Evolutionary conservation across 2,113 vertebrate genomes (phyloP), one percentile per base, ranked within the genome.

Genomic region (Hemibagrus wyckioides): DNA sequence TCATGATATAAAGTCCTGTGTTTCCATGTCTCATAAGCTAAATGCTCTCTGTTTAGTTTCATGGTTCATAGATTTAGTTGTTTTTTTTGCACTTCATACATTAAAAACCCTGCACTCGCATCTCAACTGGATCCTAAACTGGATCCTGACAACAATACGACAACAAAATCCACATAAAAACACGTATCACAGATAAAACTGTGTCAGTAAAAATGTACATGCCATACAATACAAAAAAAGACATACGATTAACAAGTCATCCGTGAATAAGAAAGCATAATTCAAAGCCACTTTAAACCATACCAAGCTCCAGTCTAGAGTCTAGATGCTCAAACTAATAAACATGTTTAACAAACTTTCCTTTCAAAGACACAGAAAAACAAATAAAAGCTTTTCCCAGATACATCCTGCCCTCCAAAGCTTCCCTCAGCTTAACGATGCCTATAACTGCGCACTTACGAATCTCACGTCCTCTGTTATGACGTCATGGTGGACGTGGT

Each of bases 401-500:
- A 52, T n/a, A 2, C 25, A 8, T 48, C 44, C 44, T 44, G 23
- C 44, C 28, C 25, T 77, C 44, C 44, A 77, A 33, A 77, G 13
- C 73, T 77, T 2, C 25, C 25, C 30, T 52, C 9, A 77, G 15
- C 48, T 30, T 30, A 52, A 3, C 44, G 8, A 79, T 17, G 15
- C 52, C 14, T 52, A 10, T 19, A 52, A 79, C 4, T 21, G 25
- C 30, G 56, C 79, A 96, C 97, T 97, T 96, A 99, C 98, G 87
- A 99, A 97, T 95, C 93, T 95, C 90, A 99, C 88, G n/a, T 98
- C 97, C 91, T 97, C 97, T 0, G 97, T 84, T 0, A 95, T 95
- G 91, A 98, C 97, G 0, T 99, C 97, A 0, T 99, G 98, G 92
- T 99, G 98, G 67, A 97, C 96, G 0, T 96, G 92, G 94, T 99